A percentile compares a stretch with the other conserved stretches of the same genome.
Conservation (phyloP, 1,140 invertebrate species). For the Drosophila sp. region DNA sequence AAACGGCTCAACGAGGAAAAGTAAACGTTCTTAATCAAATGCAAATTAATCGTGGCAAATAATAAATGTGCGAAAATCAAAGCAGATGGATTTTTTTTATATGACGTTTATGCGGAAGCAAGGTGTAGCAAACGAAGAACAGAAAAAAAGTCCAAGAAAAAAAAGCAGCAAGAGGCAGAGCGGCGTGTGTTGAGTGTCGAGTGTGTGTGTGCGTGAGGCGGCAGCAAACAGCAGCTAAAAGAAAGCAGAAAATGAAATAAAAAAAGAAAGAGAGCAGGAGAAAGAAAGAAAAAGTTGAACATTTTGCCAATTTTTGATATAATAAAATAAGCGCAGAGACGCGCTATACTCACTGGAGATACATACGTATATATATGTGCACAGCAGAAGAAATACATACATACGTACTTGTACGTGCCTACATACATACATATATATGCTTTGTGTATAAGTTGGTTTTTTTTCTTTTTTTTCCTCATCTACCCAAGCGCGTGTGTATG, state of each 20-base stretch:
- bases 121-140: slow-evolving; percentile 72
- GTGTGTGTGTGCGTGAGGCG: slow-evolving; percentile 66
- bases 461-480: slow-evolving; percentile 20
- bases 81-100: slow-evolving; percentile 47
- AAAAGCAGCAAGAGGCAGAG: slow-evolving; percentile 41
- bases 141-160: slow-evolving; percentile 64
- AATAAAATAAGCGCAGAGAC: slow-evolving; percentile 19
- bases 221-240: slow-evolving; percentile 58
- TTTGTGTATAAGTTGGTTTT: slow-evolving; percentile 17
- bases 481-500: slow-evolving; percentile 17
- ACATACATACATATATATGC: slow-evolving; percentile 23
- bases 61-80: slow-evolving; percentile 27
- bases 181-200: slow-evolving; percentile 30
- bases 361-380: slow-evolving; percentile 36
- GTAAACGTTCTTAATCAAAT: slow-evolving; percentile 15
- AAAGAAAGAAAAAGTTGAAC: slow-evolving; percentile 59
- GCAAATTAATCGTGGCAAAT: slow-evolving; percentile 27
- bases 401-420: slow-evolving; percentile 13
- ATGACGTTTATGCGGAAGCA: slow-evolving; percentile 78
- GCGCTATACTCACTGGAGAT: slow-evolving; percentile 22
- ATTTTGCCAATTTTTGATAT: slow-evolving; percentile 22
- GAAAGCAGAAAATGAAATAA: slow-evolving; percentile 72
- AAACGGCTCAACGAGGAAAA: slow-evolving; percentile 12
- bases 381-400: slow-evolving; percentile 22
- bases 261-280: slow-evolving; percentile 63